Evolutionary conservation across 2,113 vertebrate species (phyloP).

Genomic region (Oriolus oriolus): DNA sequence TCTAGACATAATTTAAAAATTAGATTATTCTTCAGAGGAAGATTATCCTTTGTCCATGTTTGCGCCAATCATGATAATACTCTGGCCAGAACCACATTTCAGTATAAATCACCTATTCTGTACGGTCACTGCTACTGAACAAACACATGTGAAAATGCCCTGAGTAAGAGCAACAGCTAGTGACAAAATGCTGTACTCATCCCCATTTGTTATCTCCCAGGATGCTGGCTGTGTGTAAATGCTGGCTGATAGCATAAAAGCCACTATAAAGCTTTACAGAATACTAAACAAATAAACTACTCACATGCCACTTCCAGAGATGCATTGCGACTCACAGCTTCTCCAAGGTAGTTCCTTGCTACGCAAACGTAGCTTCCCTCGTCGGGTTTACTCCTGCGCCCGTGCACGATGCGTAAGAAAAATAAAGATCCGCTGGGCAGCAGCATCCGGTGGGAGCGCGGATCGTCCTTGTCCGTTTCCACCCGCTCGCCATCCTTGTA

Average conservation of each 20-base stretch:
- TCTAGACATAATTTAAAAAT: constrained; percentile 23
- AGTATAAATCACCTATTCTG: background rate
- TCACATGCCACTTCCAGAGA: constrained; percentile 99
- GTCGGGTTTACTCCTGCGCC: constrained; percentile 93
- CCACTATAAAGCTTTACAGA: background rate
- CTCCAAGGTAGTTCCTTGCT: constrained; percentile 96
- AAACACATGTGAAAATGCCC: background rate
- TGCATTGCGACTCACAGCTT: constrained; percentile 95
- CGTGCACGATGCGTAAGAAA: constrained; percentile 95
- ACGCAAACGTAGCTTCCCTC: constrained; percentile 96
- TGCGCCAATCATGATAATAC: background rate
- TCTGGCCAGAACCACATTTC: background rate
- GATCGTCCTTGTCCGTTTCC: constrained; percentile 94
- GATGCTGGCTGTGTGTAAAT: background rate
- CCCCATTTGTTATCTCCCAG: background rate
- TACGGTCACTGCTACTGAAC: background rate
- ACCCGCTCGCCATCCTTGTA: constrained; percentile 97
- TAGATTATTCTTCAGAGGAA: constrained; percentile 11
- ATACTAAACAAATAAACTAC: constrained; percentile 38
- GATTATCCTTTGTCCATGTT: background rate
- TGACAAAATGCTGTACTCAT: background rate
- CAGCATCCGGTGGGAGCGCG: constrained; percentile 96
- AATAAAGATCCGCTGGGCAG: constrained; percentile 95
- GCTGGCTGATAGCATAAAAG: background rate
- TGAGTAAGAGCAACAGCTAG: background rate